These are phyloP conservation scores for Pedetes capensis DNA, from an alignment of 2,113 vertebrate genomes.

Conservation along the genomic window DNA sequence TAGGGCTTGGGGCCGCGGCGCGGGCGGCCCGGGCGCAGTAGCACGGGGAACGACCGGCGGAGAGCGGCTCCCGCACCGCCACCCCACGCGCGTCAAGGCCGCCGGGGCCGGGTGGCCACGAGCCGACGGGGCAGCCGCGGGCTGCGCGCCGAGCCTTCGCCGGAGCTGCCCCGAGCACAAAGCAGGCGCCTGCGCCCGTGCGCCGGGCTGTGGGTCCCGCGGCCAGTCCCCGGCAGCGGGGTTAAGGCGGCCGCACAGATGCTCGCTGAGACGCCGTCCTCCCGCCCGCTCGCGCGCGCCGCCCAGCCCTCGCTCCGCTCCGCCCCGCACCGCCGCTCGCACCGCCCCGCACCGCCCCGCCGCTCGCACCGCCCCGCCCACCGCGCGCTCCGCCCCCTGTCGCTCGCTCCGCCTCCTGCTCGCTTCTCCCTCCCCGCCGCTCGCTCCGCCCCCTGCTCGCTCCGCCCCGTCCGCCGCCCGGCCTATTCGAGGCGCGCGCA, in stretches of 20 bases:
- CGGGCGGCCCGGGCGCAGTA: background rate
- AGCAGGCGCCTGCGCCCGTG: conserved; percentile 12
- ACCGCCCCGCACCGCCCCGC: background rate
- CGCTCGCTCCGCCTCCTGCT: background rate
- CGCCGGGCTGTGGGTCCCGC: background rate
- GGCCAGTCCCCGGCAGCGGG: background rate
- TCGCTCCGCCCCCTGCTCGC: background rate
- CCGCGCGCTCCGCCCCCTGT: background rate
- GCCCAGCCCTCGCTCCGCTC: background rate
- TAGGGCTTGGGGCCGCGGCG: background rate
- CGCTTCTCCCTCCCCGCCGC: background rate
- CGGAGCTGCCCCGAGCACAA: background rate
- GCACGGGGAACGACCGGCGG: conserved; percentile 5
- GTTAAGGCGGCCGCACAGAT: conserved; percentile 14
- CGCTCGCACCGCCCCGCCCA: background rate
- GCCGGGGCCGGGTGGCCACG: conserved; percentile 18
- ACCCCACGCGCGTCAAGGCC: conserved; percentile 48
- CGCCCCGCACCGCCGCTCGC: background rate
- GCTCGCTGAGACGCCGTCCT: conserved; percentile 6
- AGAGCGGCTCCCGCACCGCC: conserved; percentile 53
- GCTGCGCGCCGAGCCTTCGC: background rate
- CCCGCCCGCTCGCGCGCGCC: background rate
- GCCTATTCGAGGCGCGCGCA: background rate
- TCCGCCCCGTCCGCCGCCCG: background rate
- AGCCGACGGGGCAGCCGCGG: background rate